Conservation (phyloP, 2,797 vertebrate genomes). For the Anabacerthia variegaticeps region DNA sequence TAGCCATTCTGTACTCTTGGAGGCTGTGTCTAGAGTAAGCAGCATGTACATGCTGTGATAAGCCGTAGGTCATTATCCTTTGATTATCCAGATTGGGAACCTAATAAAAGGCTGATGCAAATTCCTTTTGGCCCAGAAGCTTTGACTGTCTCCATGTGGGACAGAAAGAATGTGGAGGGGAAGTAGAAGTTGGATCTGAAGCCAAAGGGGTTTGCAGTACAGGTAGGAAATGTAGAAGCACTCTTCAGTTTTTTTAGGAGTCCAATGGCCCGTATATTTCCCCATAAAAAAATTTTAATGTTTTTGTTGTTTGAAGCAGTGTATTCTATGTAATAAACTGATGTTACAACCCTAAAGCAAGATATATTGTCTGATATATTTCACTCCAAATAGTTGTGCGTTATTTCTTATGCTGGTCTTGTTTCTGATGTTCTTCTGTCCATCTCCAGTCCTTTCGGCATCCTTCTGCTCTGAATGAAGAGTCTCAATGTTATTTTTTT, state of each 20-base stretch:
- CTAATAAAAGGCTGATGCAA: neutral
- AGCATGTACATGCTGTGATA: neutral
- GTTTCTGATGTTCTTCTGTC: neutral
- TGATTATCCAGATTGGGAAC: neutral
- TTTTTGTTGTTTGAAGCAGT: neutral
- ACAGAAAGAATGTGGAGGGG: neutral
- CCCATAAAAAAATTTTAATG: neutral
- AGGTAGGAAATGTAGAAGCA: neutral
- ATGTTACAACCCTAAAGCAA: neutral
- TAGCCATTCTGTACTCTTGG: neutral
- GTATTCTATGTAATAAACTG: constrained; percentile 10
- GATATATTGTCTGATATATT: neutral
- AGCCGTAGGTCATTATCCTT: neutral
- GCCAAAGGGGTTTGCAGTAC: neutral
- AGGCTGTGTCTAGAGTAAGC: neutral
- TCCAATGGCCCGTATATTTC: neutral
- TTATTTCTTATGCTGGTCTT: neutral
- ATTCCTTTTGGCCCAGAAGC: neutral
- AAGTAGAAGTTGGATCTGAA: neutral
- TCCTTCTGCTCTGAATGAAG: neutral
- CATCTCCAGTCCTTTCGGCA: neutral
- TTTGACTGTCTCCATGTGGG: neutral
- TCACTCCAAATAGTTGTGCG: neutral
- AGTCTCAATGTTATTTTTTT: neutral
- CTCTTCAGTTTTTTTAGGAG: neutral